phyloP scores from a whole-genome alignment of 2,888 invertebrate species.

The Tolmerus cingulatus region DNA sequence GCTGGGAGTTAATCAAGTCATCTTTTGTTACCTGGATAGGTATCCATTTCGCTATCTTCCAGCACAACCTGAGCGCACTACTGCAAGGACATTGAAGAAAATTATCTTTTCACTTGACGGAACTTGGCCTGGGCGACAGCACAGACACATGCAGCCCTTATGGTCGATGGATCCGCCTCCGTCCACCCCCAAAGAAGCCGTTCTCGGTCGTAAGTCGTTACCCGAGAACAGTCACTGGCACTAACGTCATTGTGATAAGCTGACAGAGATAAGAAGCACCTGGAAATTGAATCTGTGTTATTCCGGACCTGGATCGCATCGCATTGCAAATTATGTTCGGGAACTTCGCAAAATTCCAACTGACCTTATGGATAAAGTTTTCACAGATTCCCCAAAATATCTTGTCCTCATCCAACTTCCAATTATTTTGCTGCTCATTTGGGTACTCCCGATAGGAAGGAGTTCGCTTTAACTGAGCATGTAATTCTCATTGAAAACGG shows the following conservation, averaged over 20 bases:
- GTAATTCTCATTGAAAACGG: not conserved
- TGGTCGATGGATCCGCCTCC: not conserved
- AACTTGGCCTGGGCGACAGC: not conserved
- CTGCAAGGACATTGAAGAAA: not conserved
- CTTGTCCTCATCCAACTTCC: not conserved
- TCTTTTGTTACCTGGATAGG: not conserved
- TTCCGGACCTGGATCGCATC: not conserved
- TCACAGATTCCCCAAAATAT: not conserved
- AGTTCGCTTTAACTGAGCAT: not conserved
- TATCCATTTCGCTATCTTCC: not conserved
- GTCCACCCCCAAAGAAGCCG: not conserved
- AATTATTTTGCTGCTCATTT: not conserved
- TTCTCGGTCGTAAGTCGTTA: not conserved
- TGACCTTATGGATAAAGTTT: not conserved
- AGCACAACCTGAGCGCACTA: not conserved
- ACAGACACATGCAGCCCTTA: not conserved
- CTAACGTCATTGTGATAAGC: not conserved
- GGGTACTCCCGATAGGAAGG: not conserved
- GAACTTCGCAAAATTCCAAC: not conserved
- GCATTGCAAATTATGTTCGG: not conserved
- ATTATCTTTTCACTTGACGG: constrained; percentile 12
- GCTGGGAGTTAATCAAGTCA: not conserved
- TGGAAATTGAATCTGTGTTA: not conserved
- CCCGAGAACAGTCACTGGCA: not conserved
- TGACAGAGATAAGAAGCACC: not conserved